Base-by-base conservation (phyloP, 2,888 invertebrate species). In the Schizotus pectinicornis region DNA sequence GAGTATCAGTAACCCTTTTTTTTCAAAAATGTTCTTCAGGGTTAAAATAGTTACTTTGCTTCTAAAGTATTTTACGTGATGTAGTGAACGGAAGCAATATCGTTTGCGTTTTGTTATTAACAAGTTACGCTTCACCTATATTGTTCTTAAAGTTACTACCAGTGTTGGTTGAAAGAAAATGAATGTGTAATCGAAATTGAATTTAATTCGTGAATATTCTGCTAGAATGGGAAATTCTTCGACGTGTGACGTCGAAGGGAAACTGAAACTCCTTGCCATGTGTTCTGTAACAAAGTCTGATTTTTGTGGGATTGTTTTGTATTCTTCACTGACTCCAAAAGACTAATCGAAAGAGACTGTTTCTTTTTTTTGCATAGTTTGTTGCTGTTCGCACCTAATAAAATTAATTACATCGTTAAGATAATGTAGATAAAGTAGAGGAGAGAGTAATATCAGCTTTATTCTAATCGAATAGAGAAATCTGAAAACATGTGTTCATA, bases 271-370 rank as follows among this genome's bases (percentile, higher is more conserved):
- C 22, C 22, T 22, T 22, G 22, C 22, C 22, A 22, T 37, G 12
- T 35, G 47, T 34, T 14, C 34, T 9, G 8, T 34, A 7, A 32
- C 12, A 35, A 34, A 47, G 47, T 34, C 47, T 47, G 47, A 35
- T 22, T 30, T 42, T 36, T 48, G 30, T 48, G 48, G 59, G 59
- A 59, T 55, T 59, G 59, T 59, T 58, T 59, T 53, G 42, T 54
- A 13, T 33, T 47, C n/a, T 49, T 49, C 3, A 32, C 33, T 42
- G 34, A 60, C 45, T 59, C 48, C 52, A 56, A 55, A 56, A 59
- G 59, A 59, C 55, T 60, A 60, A 48, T 52, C 37, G 12, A 39
- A 60, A 48, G 60, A 60, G 56, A 60, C 56, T 60, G 60, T 53
- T 37, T 22, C 33, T 43, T 31, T 41, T 41, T 50, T 51, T 59